Evolutionary conservation across 1,140 invertebrate species (phyloP), one percentile per base, ranked within the genome.

Genomic region (Aleiodes sp.): DNA sequence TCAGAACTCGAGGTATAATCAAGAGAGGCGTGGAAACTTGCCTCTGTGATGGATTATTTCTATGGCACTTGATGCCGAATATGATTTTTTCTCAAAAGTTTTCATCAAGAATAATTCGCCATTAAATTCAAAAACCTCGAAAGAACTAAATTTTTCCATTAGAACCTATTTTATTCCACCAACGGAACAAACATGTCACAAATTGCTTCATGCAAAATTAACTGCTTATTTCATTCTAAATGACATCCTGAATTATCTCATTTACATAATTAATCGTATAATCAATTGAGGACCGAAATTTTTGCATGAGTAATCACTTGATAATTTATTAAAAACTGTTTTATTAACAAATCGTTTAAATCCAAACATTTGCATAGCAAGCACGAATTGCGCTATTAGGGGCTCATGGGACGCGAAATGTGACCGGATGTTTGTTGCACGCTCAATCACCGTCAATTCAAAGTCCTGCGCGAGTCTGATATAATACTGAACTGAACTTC

Each of bases 381-480:
- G 26, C 21, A 52, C 21, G 46, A 26, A 52, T 52, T 52, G 9
- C 8, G 46, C 46, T 52, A 52, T 26, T 52, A 52, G 19, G 9
- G 16, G 26, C 10, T 21, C 16, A 16, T 52, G 46, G 46, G 46
- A 52, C 46, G 26, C 19, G 39, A 52, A 78, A 76, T 70, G 71
- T 71, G 43, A 67, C 73, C 75, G 80, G 80, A 82, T 81, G 78
- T 80, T 81, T 80, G 73, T 80, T 72, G 70, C 73, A 72, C 67
- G 66, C 69, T 75, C 78, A 80, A 80, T 81, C 80, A 81, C 65
- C 61, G 74, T 61, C 78, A 80, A 81, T 81, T 81, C 76, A 76
- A 57, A 75, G 33, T 76, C 41, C 72, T 65, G 65, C 59, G 52
- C 35, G 39, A 52, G 7, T 10, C 29, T 6, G 9, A 52, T 16